phyloP scores from a whole-genome alignment of 2,888 invertebrate species.

The Netelia inedita region DNA sequence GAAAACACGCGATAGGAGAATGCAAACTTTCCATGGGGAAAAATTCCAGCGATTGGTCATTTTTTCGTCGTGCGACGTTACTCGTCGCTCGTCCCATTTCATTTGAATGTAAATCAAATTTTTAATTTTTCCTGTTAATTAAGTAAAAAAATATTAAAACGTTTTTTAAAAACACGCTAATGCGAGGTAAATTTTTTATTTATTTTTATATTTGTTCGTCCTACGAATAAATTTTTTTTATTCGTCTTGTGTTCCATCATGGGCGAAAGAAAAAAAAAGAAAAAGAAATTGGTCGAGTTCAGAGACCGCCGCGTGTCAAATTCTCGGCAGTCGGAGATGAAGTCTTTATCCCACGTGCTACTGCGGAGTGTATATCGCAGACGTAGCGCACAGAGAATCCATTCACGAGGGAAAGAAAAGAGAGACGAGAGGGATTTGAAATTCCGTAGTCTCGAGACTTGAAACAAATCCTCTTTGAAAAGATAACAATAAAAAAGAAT shows the following conservation, averaged over 20 bases:
- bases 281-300: background rate
- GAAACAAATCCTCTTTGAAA: background rate
- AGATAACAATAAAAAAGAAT: background rate
- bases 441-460: conserved; percentile 61
- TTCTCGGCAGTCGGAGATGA: conserved; percentile 1
- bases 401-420: conserved; percentile 73
- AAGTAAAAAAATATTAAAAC: too few relatives aligned
- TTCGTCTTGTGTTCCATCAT: background rate
- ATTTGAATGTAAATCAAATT: background rate
- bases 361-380: background rate
- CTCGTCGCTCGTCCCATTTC: background rate
- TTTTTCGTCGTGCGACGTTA: background rate
- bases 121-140: too few relatives aligned
- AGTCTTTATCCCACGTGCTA: conserved; percentile 39
- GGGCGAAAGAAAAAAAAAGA: too few relatives aligned
- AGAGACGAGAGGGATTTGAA: conserved; percentile 68
- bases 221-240: background rate
- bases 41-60: background rate
- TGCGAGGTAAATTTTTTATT: too few relatives aligned
- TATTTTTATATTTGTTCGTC: too few relatives aligned
- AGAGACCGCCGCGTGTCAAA: background rate
- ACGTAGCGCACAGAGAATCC: conserved; percentile 72
- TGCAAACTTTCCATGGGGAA: conserved; percentile 37
- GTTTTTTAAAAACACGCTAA: too few relatives aligned
- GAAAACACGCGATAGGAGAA: conserved; percentile 5